Evolutionary conservation across 2,113 vertebrate genomes (phyloP).

Genomic region (Psilopogon haemacephalus): DNA sequence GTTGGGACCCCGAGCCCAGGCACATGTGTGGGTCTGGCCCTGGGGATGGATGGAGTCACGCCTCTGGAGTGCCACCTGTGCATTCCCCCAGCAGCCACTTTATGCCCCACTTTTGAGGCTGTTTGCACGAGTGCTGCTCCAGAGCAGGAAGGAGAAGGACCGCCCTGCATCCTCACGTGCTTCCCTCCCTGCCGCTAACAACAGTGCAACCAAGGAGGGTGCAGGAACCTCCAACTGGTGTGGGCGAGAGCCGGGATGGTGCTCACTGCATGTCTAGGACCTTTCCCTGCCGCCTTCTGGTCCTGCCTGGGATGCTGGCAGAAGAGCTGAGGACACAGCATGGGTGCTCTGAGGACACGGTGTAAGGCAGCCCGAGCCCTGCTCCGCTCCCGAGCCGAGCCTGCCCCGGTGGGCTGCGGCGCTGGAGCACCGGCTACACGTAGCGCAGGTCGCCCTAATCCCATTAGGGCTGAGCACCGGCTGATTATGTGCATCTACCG

Average conservation of each 20-base stretch:
- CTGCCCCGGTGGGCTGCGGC: neutral
- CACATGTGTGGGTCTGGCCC: neutral
- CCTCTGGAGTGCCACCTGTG: fast-evolving
- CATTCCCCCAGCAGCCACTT: neutral
- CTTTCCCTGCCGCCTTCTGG: neutral
- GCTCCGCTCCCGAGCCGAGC: neutral
- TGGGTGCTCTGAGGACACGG: neutral
- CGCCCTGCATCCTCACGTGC: fast-evolving
- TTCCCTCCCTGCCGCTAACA: neutral
- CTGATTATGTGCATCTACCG: conserved; percentile 45
- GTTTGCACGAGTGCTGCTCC: fast-evolving
- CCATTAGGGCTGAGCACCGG: conserved; percentile 14
- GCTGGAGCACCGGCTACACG: neutral
- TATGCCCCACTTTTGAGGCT: fast-evolving
- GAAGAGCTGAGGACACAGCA: neutral
- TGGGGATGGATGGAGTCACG: fast-evolving
- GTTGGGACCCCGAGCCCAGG: neutral
- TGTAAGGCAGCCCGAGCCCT: fast-evolving
- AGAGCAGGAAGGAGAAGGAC: neutral
- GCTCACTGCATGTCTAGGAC: fast-evolving
- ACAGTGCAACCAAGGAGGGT: fast-evolving
- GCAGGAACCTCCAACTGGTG: fast-evolving
- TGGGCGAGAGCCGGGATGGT: fast-evolving
- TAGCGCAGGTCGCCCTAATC: conserved; percentile 41
- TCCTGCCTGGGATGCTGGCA: neutral